Evolutionary conservation across 2,113 vertebrate genomes (phyloP).

Genomic region (Capreolus pygargus): DNA sequence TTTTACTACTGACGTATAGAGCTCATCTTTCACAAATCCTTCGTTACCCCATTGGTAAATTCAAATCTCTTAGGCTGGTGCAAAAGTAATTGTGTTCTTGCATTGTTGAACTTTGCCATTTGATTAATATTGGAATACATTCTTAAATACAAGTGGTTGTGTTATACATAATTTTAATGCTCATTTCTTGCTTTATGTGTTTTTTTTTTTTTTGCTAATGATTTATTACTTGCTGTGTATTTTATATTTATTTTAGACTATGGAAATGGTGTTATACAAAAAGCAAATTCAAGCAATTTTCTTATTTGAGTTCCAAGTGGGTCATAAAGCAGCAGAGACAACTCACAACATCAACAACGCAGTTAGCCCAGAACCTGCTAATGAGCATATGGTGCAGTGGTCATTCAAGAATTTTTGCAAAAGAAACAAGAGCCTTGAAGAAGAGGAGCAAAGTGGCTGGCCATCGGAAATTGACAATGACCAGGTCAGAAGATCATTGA

Average conservation of each 20-base stretch:
- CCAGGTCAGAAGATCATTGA: background rate
- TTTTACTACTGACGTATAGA: background rate
- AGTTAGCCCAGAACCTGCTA: background rate
- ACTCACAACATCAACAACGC: background rate
- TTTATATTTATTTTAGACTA: background rate
- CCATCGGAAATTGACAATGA: rapidly evolving
- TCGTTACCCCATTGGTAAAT: background rate
- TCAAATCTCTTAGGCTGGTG: background rate
- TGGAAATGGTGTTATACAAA: background rate
- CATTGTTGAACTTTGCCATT: background rate
- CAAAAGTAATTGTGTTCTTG: background rate
- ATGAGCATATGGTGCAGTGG: background rate
- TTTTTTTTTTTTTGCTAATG: background rate
- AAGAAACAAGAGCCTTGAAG: background rate
- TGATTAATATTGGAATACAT: background rate
- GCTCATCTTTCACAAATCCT: background rate
- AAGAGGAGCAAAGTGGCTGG: background rate
- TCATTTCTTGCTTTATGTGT: background rate
- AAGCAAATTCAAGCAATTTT: background rate
- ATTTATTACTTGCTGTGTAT: background rate
- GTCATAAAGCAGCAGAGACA: background rate
- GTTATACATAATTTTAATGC: background rate
- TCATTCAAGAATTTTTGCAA: background rate
- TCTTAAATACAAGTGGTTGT: background rate
- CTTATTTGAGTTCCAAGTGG: background rate